Base-by-base conservation (phyloP, 2,797 vertebrate species). In the Coregonus suidteri region DNA sequence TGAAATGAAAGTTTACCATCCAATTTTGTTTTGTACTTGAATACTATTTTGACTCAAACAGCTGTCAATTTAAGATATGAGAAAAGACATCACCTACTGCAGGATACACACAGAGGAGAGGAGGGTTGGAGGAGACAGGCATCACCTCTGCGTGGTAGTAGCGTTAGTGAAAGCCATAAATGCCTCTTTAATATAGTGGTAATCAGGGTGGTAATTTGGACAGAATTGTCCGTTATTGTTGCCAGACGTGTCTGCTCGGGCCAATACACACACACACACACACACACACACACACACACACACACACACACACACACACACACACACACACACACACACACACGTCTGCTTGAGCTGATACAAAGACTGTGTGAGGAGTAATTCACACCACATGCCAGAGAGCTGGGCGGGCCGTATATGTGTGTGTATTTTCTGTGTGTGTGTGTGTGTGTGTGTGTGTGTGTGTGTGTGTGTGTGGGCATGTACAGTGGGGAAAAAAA, bases 191-290 rank as follows among this genome's bases (percentile, higher is more conserved):
- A 93, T 94, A 94, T 92, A 93, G 91, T 92, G 88, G 90, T 92
- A 94, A 94, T 95, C 93, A 94, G 92, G 88, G 86, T 86, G 87
- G 93, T 92, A 93, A 94, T 93, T 94, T 94, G 88, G 91, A 86
- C 88, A 88, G 91, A 94, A 93, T 93, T 93, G 90, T 92, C 91
- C 90, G 86, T 95, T 93, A 95, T 94, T 94, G 93, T 92, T 94
- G 92, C 93, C 94, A 94, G 93, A 94, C 91, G 89, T 90, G 91
- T 89, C 88, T 91, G 81, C 79, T 77, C 59, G 81, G 85, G 83
- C 83, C 85, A 89, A 88, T 91, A 88, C 91, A 91, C 89, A 90
- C 87, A 25, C 25, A 25, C 25, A 25, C 25, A 25, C 25, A 25
- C 25, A 25, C 25, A 25, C 25, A 25, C 25, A 25, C 25, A 25